These are phyloP conservation scores for Himalopsyche phryganea DNA, from an alignment of 1,140 invertebrate species.

Conservation along the genomic window DNA sequence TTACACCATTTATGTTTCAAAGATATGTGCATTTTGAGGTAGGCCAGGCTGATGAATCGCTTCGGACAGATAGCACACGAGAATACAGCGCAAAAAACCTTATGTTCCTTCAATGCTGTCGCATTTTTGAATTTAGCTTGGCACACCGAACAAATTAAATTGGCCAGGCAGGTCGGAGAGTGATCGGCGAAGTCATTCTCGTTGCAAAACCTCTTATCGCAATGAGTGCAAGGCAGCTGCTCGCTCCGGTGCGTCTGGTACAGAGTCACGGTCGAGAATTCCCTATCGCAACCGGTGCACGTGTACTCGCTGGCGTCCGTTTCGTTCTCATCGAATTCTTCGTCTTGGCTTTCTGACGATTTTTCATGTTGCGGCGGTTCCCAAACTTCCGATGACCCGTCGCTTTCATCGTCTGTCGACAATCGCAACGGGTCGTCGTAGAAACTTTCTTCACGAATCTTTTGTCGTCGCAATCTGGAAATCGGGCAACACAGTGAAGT, in stretches of 20 bases:
- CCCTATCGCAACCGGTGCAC: no score
- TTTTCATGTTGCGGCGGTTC: no score
- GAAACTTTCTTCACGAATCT: no score
- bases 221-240: constrained; percentile 1
- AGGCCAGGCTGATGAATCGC: constrained; percentile 6
- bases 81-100: constrained; percentile 6
- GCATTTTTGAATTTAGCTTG: neutral
- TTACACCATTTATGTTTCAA: constrained; percentile 1
- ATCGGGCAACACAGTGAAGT: constrained; percentile 17
- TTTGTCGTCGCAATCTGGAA: constrained; percentile 18
- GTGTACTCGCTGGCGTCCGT: no score
- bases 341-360: no score
- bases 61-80: constrained; percentile 8
- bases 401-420: no score
- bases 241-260: no score
- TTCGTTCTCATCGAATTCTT: no score
- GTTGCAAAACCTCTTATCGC: constrained; percentile 5
- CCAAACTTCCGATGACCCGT: no score
- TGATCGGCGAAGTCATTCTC: neutral
- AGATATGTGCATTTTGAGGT: neutral
- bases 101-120: neutral
- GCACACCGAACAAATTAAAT: constrained; percentile 1
- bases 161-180: neutral
- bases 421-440: no score
- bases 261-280: no score